A percentile compares a stretch with the other conserved stretches of the same genome.
These are phyloP conservation scores for Anagyrus pseudococci DNA, from an alignment of 2,888 invertebrate species.

Conservation along the genomic window DNA sequence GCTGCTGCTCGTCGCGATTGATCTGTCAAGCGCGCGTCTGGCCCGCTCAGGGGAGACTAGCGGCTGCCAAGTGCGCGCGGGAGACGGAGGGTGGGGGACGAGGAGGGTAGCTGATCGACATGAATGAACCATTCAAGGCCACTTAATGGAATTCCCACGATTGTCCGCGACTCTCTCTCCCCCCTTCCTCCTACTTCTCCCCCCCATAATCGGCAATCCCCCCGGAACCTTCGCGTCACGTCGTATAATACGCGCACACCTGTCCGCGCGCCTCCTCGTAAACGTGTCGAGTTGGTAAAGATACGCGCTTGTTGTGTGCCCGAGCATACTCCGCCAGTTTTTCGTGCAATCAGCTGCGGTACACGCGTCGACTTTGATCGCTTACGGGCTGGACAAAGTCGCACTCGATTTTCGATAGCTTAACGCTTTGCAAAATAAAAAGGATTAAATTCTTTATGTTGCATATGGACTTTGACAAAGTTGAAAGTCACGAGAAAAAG, in stretches of 20 bases:
- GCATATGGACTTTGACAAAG: too few relatives aligned
- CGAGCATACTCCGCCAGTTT: too few relatives aligned
- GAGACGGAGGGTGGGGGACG: neutral
- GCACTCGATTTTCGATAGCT: neutral
- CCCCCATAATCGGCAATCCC: slow-evolving; percentile 49
- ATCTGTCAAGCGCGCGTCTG: neutral
- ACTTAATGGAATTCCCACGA: slow-evolving; percentile 61
- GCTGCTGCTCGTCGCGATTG: too few relatives aligned
- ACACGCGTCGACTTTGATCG: neutral
- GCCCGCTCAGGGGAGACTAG: neutral
- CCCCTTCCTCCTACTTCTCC: too few relatives aligned
- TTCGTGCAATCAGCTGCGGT: too few relatives aligned
- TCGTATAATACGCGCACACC: slow-evolving; percentile 48
- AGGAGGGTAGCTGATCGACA: slow-evolving; percentile 52
- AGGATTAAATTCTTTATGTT: too few relatives aligned
- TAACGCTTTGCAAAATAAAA: too few relatives aligned
- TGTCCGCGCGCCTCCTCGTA: slow-evolving; percentile 36
- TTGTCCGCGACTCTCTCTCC: slow-evolving; percentile 60
- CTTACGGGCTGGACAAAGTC: neutral
- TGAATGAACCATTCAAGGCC: slow-evolving; percentile 62
- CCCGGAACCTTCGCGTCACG: slow-evolving; percentile 37
- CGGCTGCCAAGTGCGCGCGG: neutral
- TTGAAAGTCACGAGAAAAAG: too few relatives aligned
- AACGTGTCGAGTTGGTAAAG: slow-evolving; percentile 42
- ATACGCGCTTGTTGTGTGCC: slow-evolving; percentile 19